These are phyloP conservation scores for Hydrolagus colliei DNA, from an alignment of 2,797 vertebrate genomes.

Conservation along the genomic window DNA sequence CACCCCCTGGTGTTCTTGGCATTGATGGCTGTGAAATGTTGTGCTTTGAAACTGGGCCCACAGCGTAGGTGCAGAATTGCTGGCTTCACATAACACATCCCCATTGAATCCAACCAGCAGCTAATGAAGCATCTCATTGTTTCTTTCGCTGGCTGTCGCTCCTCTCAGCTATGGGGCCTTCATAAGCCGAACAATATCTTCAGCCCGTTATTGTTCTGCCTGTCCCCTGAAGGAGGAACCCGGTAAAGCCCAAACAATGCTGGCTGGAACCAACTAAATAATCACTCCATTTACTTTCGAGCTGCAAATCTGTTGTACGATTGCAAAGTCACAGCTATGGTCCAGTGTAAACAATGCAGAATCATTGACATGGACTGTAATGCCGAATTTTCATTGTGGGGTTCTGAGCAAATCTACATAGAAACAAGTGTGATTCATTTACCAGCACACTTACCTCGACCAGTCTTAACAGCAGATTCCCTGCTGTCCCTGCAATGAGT, in stretches of 20 bases:
- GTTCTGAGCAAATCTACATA: too few relatives aligned
- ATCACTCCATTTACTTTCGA: conserved; percentile 8
- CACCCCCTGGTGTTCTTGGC: conserved; percentile 37
- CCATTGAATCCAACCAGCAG: not conserved
- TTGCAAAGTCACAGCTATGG: not conserved
- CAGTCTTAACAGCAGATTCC: too few relatives aligned
- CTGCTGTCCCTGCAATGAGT: too few relatives aligned
- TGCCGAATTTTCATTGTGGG: not conserved
- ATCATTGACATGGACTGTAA: not conserved
- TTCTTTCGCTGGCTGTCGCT: conserved; percentile 3
- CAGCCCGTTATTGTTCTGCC: not conserved
- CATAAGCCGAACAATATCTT: conserved; percentile 5
- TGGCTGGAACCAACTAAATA: conserved; percentile 34
- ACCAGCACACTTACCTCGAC: too few relatives aligned
- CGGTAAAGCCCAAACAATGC: not conserved
- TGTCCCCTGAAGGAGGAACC: not conserved
- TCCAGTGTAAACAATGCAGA: not conserved
- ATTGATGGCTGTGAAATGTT: conserved; percentile 39
- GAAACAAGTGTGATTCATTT: too few relatives aligned
- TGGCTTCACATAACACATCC: conserved; percentile 21
- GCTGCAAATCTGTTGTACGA: not conserved
- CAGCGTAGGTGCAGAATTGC: not conserved
- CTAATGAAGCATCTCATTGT: conserved; percentile 30
- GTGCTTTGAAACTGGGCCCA: conserved; percentile 20
- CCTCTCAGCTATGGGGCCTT: not conserved